Evolutionary conservation across 2,113 vertebrate species (phyloP).

Genomic region (Phocoena phocoena): DNA sequence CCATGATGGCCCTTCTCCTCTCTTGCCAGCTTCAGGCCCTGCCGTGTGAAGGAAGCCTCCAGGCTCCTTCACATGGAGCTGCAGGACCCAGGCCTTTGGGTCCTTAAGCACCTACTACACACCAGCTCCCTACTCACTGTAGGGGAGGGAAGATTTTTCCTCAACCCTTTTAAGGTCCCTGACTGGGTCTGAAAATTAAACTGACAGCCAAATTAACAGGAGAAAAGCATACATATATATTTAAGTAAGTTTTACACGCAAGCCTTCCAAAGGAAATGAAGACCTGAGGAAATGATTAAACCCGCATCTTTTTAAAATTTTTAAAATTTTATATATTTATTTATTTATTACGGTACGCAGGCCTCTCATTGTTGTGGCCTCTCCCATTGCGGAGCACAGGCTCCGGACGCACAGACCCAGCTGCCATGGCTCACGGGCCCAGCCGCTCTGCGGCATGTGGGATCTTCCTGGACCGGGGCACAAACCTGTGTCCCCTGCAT

Average conservation of each 20-base stretch:
- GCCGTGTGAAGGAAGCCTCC: background rate
- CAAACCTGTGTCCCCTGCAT: too few relatives aligned
- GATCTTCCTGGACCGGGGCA: too few relatives aligned
- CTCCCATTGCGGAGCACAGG: too few relatives aligned
- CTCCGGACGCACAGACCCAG: too few relatives aligned
- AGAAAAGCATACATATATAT: background rate
- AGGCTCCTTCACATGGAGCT: background rate
- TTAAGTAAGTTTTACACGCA: background rate
- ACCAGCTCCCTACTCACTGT: background rate
- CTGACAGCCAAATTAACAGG: background rate
- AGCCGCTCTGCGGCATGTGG: too few relatives aligned
- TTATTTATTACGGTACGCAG: accelerated
- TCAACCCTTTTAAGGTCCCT: background rate
- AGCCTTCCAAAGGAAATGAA: background rate
- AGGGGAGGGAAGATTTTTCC: background rate
- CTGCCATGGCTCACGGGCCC: too few relatives aligned
- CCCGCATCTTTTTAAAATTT: background rate
- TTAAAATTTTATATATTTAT: too few relatives aligned
- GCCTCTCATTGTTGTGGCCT: too few relatives aligned
- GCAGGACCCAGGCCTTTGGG: background rate
- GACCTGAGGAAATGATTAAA: background rate
- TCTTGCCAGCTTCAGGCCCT: background rate
- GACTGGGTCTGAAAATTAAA: background rate
- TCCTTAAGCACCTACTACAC: background rate
- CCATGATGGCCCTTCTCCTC: background rate